phyloP scores from a whole-genome alignment of 92 coral and sea anemone species.

The Phenganax stokvisi region DNA sequence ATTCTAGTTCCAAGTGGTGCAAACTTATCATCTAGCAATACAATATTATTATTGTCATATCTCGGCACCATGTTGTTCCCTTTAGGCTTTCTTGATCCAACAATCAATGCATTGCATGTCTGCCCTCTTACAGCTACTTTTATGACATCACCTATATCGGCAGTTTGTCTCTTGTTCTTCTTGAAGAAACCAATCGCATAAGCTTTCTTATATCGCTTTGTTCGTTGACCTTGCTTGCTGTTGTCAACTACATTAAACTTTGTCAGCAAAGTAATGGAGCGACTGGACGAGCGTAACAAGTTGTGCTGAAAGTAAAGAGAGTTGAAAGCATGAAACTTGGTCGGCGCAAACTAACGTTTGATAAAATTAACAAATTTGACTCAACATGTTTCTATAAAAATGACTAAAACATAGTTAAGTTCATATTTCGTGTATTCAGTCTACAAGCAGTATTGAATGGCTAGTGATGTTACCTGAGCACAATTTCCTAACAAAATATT shows the following conservation, averaged over 20 bases:
- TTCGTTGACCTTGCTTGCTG: slow-evolving; percentile 81
- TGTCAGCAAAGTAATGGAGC: slow-evolving; percentile 70
- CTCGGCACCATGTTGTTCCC: slow-evolving; percentile 81
- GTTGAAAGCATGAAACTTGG: background rate
- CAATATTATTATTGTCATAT: slow-evolving; percentile 90
- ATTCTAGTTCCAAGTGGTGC: slow-evolving; percentile 96
- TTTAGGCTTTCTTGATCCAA: slow-evolving; percentile 89
- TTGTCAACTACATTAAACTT: slow-evolving; percentile 93
- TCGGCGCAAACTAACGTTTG: background rate
- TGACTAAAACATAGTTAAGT: background rate
- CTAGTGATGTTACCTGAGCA: background rate
- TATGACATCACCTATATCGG: slow-evolving; percentile 89
- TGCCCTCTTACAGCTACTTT: slow-evolving; percentile 96
- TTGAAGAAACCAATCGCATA: slow-evolving; percentile 92
- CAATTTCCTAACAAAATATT: background rate
- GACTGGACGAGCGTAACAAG: slow-evolving; percentile 34
- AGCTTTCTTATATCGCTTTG: slow-evolving; percentile 78
- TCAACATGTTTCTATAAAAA: background rate
- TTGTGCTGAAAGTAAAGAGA: slow-evolving; percentile 8
- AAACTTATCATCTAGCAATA: slow-evolving; percentile 86
- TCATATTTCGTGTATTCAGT: too few relatives aligned
- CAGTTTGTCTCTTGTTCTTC: slow-evolving; percentile 75
- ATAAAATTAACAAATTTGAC: background rate
- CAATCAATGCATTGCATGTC: slow-evolving; percentile 83
- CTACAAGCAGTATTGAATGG: too few relatives aligned